Evolutionary conservation across 2,888 invertebrate species (phyloP), one percentile per base, ranked within the genome.

Genomic region (Amphipyra berbera): DNA sequence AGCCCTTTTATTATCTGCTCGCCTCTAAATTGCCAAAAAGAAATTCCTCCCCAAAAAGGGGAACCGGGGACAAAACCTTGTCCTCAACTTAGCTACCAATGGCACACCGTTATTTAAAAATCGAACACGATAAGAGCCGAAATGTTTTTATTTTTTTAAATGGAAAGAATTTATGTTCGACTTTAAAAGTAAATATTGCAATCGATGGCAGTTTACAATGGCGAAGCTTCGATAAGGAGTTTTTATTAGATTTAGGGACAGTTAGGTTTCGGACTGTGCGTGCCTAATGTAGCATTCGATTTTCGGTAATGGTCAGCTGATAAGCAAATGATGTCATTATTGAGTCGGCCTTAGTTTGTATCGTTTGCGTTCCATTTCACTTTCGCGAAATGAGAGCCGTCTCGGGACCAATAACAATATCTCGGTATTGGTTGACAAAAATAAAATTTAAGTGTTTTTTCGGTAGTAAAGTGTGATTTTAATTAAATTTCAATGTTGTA

Each of bases 1-100:
- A 93, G 94, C 94, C 95, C 93, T 94, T 95, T 95, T 95, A 95
- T 95, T 95, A 95, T 95, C 95, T 93, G 86, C 92, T 91, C 89
- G 92, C 88, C 90, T 94, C 88, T 93, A 93, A 95, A 95, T 95
- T 95, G 92, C 92, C 91, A 86, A 95, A 95, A 93, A 94, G 92
- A 93, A 95, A 92, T 92, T 92, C 89, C 88, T 89, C 86, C 89
- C 89, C 85, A 86, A 91, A 92, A 93, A 90, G 90, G 91, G 92
- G 91, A 88, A 88, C 86, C 70, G 88, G 88, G 91, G 90, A 92
- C 90, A 91, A 92, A 93, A 92, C 92, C 91, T 89, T 90, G 92
- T 89, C 90, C 88, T 89, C 88, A 85, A 90, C 89, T 90, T 85
- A 88, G 90, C 90, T 91, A 90, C 91, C 92, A 91, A 92, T 90